These are phyloP conservation scores for Typhlichthys eigenmanni DNA, from an alignment of 2,797 vertebrate genomes.

Conservation along the genomic window DNA sequence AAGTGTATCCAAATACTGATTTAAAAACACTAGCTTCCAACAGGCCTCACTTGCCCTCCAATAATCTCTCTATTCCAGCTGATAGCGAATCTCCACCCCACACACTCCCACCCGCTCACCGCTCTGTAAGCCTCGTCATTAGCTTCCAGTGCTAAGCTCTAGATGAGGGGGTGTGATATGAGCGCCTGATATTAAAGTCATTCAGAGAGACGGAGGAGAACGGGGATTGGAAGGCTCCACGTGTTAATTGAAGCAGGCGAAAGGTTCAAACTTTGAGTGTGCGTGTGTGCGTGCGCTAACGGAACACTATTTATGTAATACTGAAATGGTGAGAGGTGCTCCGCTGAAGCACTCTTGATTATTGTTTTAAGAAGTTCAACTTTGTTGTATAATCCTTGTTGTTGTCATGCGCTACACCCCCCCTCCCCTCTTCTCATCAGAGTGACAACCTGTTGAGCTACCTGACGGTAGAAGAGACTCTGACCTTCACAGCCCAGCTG, in stretches of 20 bases:
- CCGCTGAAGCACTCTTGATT: background rate
- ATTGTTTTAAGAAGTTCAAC: background rate
- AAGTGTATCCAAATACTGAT: slow-evolving; percentile 78
- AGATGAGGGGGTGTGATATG: slow-evolving; percentile 72
- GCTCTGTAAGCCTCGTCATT: slow-evolving; percentile 76
- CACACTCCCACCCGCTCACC: slow-evolving; percentile 9
- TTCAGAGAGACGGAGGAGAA: slow-evolving; percentile 61
- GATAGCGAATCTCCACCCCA: slow-evolving; percentile 60
- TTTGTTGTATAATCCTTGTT: background rate
- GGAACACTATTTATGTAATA: no score
- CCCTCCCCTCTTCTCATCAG: slow-evolving; percentile 59
- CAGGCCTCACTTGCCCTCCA: slow-evolving; percentile 63
- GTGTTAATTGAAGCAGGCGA: slow-evolving; percentile 66
- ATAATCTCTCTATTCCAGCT: slow-evolving; percentile 66
- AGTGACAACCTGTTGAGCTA: slow-evolving; percentile 88
- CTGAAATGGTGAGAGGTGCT: no score
- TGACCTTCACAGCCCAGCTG: slow-evolving; percentile 88
- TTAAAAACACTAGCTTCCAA: slow-evolving; percentile 73
- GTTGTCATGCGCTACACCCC: background rate
- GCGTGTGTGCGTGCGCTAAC: background rate
- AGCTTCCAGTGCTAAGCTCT: slow-evolving; percentile 71
- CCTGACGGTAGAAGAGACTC: slow-evolving; percentile 90
- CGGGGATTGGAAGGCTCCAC: slow-evolving; percentile 49
- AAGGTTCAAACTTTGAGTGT: slow-evolving; percentile 27
- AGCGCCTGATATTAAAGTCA: slow-evolving; percentile 73